Base-by-base conservation (phyloP, 2,113 vertebrate genomes). In the Lipophrys pholis region DNA sequence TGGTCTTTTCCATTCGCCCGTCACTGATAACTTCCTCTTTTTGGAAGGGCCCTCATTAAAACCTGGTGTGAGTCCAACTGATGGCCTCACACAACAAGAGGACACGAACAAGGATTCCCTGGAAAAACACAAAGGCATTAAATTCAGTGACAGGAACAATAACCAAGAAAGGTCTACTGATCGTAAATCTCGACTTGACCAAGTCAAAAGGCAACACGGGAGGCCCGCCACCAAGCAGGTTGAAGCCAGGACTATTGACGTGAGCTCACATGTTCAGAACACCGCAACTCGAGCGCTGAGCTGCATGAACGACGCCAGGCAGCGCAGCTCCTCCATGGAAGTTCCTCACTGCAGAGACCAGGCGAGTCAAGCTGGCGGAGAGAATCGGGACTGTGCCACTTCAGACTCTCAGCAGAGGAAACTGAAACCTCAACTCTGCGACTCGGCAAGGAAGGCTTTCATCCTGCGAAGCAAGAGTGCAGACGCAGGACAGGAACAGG, bases 141-240 rank as follows among this genome's bases (percentile, higher is more conserved):
- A 77, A 41, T 48, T 84, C 56, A 90, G 76, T 66, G 89, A 93
- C 48, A 90, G 89, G 83, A 93, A 94, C 16, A 92, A 93, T 69
- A 89, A 90, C 89, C 87, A 87, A 9, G 88, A 89, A 55, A 87
- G 71, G 50, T 80, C 85, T 10, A 76, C 84, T 60, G 94, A 95
- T 39, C 93, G 88, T 36, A 94, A 93, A 87, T 95, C 93, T 45
- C 93, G 94, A 88, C 91, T 94, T 3, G 93, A 93, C 65, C 90
- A 91, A 69, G 93, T 95, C 79, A 91, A 94, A 83, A 94, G 92
- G 72, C 93, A 94, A 66, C 92, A 95, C 52, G 92, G 89, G 14
- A 89, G 90, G 77, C 69, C 91, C 2, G 85, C 89, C 67, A 6
- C n/a, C 11, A 85, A 78, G 50, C 74, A 85, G 55, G 54, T 51